Percentiles rank a stretch among this genome's conserved stretches.
Evolutionary conservation across 2,113 vertebrate species (phyloP).

Genomic region (Thomomys bottae): DNA sequence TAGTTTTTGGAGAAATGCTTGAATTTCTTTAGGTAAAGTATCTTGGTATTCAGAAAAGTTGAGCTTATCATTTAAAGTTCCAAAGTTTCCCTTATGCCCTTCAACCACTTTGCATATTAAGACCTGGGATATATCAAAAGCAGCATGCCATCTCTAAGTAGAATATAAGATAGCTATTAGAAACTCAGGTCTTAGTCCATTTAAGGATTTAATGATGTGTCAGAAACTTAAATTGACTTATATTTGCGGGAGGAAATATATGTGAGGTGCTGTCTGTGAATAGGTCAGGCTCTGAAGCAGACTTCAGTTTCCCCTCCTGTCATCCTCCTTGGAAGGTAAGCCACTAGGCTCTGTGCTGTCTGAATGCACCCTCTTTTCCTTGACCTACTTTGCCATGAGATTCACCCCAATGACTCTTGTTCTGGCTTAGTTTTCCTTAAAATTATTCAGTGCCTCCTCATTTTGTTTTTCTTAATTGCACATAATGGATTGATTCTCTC

Average conservation of each 20-base stretch:
- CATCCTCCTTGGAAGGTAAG: rapidly evolving
- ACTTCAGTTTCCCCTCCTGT: not conserved
- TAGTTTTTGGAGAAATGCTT: not conserved
- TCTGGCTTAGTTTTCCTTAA: not conserved
- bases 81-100: conserved; percentile 49
- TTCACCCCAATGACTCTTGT: too few species aligned
- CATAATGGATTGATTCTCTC: too few species aligned
- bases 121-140: conserved; percentile 53
- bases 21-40: not conserved
- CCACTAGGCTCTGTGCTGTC: rapidly evolving
- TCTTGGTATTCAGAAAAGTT: not conserved
- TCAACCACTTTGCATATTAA: conserved; percentile 63
- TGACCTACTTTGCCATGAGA: too few species aligned
- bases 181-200: conserved; percentile 68
- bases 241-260: conserved; percentile 34
- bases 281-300: conserved; percentile 6
- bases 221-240: conserved; percentile 63
- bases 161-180: conserved; percentile 71
- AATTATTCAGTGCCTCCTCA: not conserved
- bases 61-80: conserved; percentile 34
- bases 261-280: conserved; percentile 6
- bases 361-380: not conserved
- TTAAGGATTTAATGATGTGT: conserved; percentile 76
- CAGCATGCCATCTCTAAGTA: conserved; percentile 55
- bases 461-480: not conserved